Conservation (phyloP, 2,888 invertebrate species). For the Diaphora mendica region DNA sequence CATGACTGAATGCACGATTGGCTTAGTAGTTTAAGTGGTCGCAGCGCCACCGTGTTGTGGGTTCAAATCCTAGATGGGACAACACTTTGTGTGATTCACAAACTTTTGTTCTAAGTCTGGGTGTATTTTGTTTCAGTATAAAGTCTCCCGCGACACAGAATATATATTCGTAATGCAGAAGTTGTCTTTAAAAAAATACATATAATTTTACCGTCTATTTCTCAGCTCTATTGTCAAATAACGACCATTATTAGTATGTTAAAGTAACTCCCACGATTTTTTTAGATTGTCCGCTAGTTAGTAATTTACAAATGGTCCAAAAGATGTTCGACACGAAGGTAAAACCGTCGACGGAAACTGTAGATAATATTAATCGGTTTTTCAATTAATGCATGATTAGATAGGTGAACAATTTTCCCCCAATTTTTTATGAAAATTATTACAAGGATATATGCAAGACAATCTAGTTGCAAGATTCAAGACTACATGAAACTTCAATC, state of each 20-base stretch:
- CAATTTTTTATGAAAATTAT: not conserved
- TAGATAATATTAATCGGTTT: not conserved
- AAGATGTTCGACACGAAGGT: not conserved
- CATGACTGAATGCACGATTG: too few species aligned
- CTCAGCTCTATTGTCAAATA: not conserved
- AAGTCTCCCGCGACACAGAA: too few species aligned
- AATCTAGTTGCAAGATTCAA: not conserved
- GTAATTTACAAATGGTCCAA: conserved; percentile 7
- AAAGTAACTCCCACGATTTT: not conserved
- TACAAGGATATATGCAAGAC: not conserved
- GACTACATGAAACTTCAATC: not conserved
- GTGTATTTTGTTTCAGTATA: too few species aligned
- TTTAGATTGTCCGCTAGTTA: too few species aligned
- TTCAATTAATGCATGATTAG: not conserved
- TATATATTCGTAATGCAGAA: too few species aligned
- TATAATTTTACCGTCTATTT: not conserved
- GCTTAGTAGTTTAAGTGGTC: too few species aligned
- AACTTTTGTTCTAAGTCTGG: too few species aligned
- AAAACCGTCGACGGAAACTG: not conserved
- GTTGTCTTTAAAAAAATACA: not conserved
- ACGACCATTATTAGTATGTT: not conserved
- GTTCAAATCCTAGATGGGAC: too few species aligned
- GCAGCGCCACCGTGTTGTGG: too few species aligned
- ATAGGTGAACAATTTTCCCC: not conserved
- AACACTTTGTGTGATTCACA: too few species aligned